phyloP scores from a whole-genome alignment of 1,140 invertebrate genomes.

The Rhynchophorus ferrugineus region DNA sequence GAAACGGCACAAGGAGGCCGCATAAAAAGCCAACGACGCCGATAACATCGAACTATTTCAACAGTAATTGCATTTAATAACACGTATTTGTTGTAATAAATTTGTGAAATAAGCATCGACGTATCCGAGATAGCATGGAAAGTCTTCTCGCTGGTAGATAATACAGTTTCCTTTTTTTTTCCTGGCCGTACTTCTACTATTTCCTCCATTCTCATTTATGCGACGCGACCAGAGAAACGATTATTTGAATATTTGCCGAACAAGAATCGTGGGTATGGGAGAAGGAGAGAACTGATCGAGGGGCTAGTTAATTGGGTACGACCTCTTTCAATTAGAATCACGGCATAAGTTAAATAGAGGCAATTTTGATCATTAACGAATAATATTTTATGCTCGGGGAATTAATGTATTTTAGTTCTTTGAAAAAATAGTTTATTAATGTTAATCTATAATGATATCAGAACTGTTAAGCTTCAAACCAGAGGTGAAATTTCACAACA shows the following conservation, averaged over 20 bases:
- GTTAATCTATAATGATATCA: too few relatives aligned
- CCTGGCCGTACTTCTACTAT: neutral
- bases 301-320: neutral
- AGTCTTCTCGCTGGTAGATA: slow-evolving; percentile 21
- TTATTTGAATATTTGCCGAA: slow-evolving; percentile 14
- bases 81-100: slow-evolving; percentile 23
- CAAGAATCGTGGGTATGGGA: neutral
- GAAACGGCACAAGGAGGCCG: too few relatives aligned
- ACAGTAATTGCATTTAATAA: slow-evolving; percentile 23
- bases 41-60: slow-evolving; percentile 20
- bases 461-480: too few relatives aligned
- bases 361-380: too few relatives aligned
- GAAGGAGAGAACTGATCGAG: too few relatives aligned
- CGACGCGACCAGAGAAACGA: too few relatives aligned
- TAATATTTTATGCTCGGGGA: too few relatives aligned
- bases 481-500: too few relatives aligned
- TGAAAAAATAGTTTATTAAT: too few relatives aligned
- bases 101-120: slow-evolving; percentile 23
- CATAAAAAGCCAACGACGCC: too few relatives aligned
- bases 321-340: neutral
- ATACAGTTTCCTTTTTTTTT: slow-evolving; percentile 21
- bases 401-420: too few relatives aligned
- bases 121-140: slow-evolving; percentile 14
- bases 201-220: slow-evolving; percentile 8
- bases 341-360: too few relatives aligned